Percentiles rank a stretch among this genome's conserved stretches.
phyloP scores from a whole-genome alignment of 2,113 vertebrate genomes.

The Thomomys bottae region DNA sequence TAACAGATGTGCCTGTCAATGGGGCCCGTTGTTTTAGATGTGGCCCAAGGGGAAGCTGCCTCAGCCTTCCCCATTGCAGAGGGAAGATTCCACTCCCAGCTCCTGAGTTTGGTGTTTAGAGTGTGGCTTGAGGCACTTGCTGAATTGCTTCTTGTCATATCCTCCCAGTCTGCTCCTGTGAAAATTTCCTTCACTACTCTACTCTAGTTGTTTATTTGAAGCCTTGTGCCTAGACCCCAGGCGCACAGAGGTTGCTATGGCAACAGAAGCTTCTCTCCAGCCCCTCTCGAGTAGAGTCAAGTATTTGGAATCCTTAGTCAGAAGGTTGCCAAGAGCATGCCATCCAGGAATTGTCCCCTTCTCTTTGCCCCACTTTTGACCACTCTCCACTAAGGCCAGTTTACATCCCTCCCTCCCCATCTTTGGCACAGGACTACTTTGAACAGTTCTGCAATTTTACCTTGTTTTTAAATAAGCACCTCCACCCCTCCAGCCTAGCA shows the following conservation, averaged over 20 bases:
- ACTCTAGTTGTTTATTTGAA: slow-evolving; percentile 51
- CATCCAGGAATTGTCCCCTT: neutral
- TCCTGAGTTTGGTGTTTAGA: slow-evolving; percentile 1
- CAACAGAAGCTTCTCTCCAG: neutral
- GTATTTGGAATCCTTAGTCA: neutral
- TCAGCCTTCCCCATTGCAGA: neutral
- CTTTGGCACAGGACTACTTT: neutral
- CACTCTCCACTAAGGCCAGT: neutral
- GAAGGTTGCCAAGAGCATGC: neutral
- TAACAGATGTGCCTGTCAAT: slow-evolving; percentile 67
- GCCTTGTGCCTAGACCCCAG: slow-evolving; percentile 5
- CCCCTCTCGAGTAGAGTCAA: neutral
- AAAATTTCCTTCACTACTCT: neutral
- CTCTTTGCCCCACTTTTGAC: neutral
- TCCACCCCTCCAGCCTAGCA: neutral
- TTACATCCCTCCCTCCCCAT: neutral
- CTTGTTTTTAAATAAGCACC: slow-evolving; percentile 14
- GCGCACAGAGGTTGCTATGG: slow-evolving; percentile 1
- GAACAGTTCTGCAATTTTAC: neutral
- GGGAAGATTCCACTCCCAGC: neutral
- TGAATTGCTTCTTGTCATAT: slow-evolving; percentile 14
- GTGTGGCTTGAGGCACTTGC: neutral
- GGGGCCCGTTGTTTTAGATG: slow-evolving; percentile 24
- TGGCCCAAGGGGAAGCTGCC: slow-evolving; percentile 15
- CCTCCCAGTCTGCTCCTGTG: neutral